Percentiles rank a stretch among this genome's conserved stretches.
Evolutionary conservation across 1,140 invertebrate genomes (phyloP).

Genomic region (Drosophila nebulosa): DNA sequence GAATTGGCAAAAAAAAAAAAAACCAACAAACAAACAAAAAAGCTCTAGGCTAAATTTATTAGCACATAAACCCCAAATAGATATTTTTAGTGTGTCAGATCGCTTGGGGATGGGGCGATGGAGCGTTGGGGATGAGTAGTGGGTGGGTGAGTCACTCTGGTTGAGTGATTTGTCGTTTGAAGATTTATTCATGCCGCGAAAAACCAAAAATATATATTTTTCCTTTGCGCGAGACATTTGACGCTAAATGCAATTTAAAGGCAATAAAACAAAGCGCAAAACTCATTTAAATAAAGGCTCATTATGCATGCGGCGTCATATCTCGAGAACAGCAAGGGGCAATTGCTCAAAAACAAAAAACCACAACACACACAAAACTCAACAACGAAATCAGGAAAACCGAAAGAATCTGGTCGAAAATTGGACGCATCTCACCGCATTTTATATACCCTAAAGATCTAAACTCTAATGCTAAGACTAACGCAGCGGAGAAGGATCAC

Average conservation of each 20-base stretch:
- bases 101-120: not conserved
- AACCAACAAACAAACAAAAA: too few relatives aligned
- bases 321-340: conserved; percentile 57
- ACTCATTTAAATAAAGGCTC: conserved; percentile 70
- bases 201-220: conserved; percentile 39
- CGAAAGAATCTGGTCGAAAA: not conserved
- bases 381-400: conserved; percentile 21
- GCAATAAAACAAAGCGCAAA: conserved; percentile 74
- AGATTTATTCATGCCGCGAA: conserved; percentile 55
- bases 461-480: too few relatives aligned
- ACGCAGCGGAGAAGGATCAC: too few relatives aligned
- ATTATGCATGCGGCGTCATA: conserved; percentile 78
- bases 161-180: conserved; percentile 66
- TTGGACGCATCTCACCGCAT: too few relatives aligned
- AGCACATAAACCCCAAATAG: conserved; percentile 10
- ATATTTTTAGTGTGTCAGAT: conserved; percentile 32
- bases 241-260: conserved; percentile 77
- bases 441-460: not conserved
- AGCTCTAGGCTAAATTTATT: conserved; percentile 33
- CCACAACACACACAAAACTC: not conserved
- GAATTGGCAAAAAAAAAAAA: conserved; percentile 23
- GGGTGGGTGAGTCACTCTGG: conserved; percentile 54
- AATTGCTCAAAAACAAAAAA: conserved; percentile 52
- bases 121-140: not conserved
- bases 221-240: conserved; percentile 64